These are phyloP conservation scores for Phoxinus dragarum DNA, from an alignment of 2,797 vertebrate species.

Conservation along the genomic window DNA sequence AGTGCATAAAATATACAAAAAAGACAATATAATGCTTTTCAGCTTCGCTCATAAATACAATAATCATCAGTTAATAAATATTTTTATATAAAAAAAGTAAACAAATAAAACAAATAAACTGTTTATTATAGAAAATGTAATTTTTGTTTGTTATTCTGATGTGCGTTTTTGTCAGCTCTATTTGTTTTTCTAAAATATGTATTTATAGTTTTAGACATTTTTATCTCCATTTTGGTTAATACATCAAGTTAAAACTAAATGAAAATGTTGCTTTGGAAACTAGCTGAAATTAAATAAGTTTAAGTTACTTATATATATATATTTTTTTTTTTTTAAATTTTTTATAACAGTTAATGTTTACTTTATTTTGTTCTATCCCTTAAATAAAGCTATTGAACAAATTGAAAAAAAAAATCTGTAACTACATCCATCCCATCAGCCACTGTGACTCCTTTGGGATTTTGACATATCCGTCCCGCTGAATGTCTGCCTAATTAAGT, in stretches of 20 bases:
- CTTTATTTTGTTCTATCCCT: not conserved
- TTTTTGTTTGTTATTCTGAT: not conserved
- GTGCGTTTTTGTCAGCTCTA: not conserved
- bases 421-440: slow-evolving; percentile 24
- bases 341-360: not conserved
- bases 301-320: too few relatives aligned
- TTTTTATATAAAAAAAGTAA: not conserved
- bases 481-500: slow-evolving; percentile 70
- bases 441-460: slow-evolving; percentile 40
- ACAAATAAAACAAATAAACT: not conserved
- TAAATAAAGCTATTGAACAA: slow-evolving; percentile 5
- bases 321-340: too few relatives aligned
- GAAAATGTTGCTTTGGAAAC: not conserved
- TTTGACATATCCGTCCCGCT: slow-evolving; percentile 62
- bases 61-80: not conserved
- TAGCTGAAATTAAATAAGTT: too few relatives aligned
- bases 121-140: too few relatives aligned
- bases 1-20: not conserved
- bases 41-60: not conserved
- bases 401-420: slow-evolving; percentile 2
- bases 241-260: not conserved
- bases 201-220: not conserved
- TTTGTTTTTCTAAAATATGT: not conserved
- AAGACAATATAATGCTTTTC: not conserved
- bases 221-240: not conserved